Evolutionary conservation across 2,888 invertebrate genomes (phyloP).

Genomic region (Agapetus fuscipes): DNA sequence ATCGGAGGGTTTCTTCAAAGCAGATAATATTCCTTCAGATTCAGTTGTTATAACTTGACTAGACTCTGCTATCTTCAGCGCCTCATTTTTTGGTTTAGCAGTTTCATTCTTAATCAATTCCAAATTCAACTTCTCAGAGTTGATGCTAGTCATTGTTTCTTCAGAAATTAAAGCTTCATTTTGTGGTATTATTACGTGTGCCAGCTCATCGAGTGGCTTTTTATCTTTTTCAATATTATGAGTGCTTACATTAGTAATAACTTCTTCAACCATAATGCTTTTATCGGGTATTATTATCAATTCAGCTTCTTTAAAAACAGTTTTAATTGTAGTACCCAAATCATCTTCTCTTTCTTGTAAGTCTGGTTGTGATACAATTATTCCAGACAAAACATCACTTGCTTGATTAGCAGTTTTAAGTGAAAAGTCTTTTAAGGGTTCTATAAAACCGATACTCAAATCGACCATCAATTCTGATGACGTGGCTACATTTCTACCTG

Average conservation of each 20-base stretch:
- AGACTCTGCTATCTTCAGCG: conserved; percentile 47
- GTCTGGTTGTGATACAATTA: conserved; percentile 36
- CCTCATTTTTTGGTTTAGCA: conserved; percentile 38
- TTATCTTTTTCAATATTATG: conserved; percentile 26
- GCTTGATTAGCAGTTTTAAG: conserved; percentile 33
- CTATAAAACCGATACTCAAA: conserved; percentile 32
- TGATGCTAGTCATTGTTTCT: conserved; percentile 43
- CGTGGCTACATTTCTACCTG: conserved; percentile 42
- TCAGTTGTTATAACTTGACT: conserved; percentile 49
- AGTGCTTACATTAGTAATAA: conserved; percentile 37
- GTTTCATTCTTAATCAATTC: conserved; percentile 27
- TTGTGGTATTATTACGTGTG: conserved; percentile 35
- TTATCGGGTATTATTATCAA: conserved; percentile 30
- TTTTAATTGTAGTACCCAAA: conserved; percentile 26
- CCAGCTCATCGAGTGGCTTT: conserved; percentile 28
- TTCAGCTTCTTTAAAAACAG: conserved; percentile 29
- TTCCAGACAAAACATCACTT: conserved; percentile 29
- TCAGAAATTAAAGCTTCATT: conserved; percentile 49
- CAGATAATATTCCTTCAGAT: conserved; percentile 42
- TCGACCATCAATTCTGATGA: conserved; percentile 40
- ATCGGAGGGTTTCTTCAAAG: conserved; percentile 32
- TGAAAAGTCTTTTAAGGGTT: conserved; percentile 29
- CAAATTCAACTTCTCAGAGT: conserved; percentile 36
- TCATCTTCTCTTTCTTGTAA: conserved; percentile 37
- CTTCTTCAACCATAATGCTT: conserved; percentile 45